Evolutionary conservation across 2,888 invertebrate species (phyloP).

Genomic region (Pristionchus maxplancki): DNA sequence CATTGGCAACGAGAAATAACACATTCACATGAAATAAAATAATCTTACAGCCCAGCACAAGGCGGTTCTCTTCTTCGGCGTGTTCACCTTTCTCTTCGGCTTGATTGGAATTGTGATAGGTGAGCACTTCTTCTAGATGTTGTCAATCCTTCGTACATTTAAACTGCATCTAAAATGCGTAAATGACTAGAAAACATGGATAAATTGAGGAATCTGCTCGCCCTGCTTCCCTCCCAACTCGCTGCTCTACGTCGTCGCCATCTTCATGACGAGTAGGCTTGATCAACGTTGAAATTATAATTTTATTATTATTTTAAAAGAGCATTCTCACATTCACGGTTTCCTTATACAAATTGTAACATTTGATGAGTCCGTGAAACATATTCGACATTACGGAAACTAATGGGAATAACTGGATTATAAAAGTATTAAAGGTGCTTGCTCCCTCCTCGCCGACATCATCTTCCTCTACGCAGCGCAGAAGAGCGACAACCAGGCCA

Average conservation of each 20-base stretch:
- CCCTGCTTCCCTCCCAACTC: slow-evolving; percentile 70
- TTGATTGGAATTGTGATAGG: slow-evolving; percentile 53
- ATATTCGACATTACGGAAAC: neutral
- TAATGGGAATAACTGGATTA: neutral
- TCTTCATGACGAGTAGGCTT: slow-evolving; percentile 65
- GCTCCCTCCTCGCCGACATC: slow-evolving; percentile 64
- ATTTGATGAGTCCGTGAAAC: too few relatives aligned
- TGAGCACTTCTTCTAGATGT: neutral
- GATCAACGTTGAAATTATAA: neutral
- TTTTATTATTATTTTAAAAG: neutral
- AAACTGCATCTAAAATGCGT: too few relatives aligned
- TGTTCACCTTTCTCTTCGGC: slow-evolving; percentile 68
- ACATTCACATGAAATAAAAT: neutral
- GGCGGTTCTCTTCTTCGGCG: slow-evolving; percentile 67
- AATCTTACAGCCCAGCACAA: slow-evolving; percentile 72
- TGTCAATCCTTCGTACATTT: too few relatives aligned
- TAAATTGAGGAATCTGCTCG: slow-evolving; percentile 59
- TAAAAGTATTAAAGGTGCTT: slow-evolving; percentile 54
- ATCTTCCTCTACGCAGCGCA: slow-evolving; percentile 62
- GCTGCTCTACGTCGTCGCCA: slow-evolving; percentile 65
- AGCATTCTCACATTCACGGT: neutral
- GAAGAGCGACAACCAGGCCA: neutral
- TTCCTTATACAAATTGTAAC: too few relatives aligned
- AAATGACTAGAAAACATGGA: too few relatives aligned
- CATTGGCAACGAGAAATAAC: neutral